Evolutionary conservation across 2,888 invertebrate genomes (phyloP).

Genomic region (Mallateleia sp.): DNA sequence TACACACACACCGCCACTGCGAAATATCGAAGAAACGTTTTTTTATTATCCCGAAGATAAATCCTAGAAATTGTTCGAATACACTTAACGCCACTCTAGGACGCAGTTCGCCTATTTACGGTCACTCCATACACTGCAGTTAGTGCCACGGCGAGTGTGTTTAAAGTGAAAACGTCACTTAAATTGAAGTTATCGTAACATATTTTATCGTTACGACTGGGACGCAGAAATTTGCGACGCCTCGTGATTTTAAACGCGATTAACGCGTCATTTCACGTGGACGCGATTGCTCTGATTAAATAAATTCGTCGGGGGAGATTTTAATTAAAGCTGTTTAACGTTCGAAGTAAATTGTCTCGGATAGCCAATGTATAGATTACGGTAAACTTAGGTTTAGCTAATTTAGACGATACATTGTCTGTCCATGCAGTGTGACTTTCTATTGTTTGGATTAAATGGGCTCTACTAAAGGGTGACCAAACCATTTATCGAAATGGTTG

Average conservation of each 20-base stretch:
- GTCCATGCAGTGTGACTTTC: slow-evolving; percentile 58
- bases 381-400: slow-evolving; percentile 63
- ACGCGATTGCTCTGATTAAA: slow-evolving; percentile 3
- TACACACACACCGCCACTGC: not conserved
- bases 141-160: not conserved
- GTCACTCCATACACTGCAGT: slow-evolving; percentile 5
- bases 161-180: slow-evolving; percentile 22
- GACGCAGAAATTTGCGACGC: slow-evolving; percentile 1
- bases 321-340: slow-evolving; percentile 65
- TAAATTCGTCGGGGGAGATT: slow-evolving; percentile 42
- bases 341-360: slow-evolving; percentile 62
- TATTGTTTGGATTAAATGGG: slow-evolving; percentile 65
- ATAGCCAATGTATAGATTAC: slow-evolving; percentile 62
- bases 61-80: slow-evolving; percentile 32
- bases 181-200: slow-evolving; percentile 31
- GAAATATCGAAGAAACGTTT: slow-evolving; percentile 9
- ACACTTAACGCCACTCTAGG: slow-evolving; percentile 1
- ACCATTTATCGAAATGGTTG: slow-evolving; percentile 60
- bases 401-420: slow-evolving; percentile 71
- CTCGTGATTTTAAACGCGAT: not conserved
- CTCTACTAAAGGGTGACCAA: slow-evolving; percentile 65
- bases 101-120: slow-evolving; percentile 32
- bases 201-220: not conserved
- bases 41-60: slow-evolving; percentile 28
- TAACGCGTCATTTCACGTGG: not conserved